A percentile compares a stretch with the other conserved stretches of the same genome.
Conservation (phyloP, 2,113 vertebrate genomes). For the Salvator merianae region DNA sequence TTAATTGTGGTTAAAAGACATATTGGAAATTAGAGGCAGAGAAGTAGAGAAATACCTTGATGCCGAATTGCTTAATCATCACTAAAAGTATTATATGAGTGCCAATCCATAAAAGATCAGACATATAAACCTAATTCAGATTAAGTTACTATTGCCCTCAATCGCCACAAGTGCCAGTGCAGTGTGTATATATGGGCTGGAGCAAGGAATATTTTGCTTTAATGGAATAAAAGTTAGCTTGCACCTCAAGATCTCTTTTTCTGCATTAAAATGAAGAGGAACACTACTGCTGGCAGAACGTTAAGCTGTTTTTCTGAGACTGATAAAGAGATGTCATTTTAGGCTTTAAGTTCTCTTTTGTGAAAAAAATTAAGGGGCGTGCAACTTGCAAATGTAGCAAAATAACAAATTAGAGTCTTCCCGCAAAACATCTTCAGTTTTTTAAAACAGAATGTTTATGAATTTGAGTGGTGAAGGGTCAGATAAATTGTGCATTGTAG, state of each 20-base stretch:
- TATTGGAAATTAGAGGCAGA: neutral
- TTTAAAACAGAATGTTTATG: neutral
- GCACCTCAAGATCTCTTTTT: neutral
- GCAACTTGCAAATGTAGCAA: neutral
- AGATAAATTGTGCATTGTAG: conserved; percentile 26
- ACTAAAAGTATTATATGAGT: neutral
- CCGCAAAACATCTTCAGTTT: neutral
- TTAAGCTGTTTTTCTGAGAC: neutral
- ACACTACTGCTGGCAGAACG: neutral
- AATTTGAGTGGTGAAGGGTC: conserved; percentile 19
- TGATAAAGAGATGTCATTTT: neutral
- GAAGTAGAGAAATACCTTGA: neutral
- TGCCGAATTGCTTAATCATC: neutral
- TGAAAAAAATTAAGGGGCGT: neutral
- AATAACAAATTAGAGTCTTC: neutral
- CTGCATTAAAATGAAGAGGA: neutral
- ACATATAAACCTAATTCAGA: neutral
- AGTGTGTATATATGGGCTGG: neutral
- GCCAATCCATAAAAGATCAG: neutral
- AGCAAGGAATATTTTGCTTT: neutral
- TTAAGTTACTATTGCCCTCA: neutral
- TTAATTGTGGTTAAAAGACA: neutral
- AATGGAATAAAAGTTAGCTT: neutral
- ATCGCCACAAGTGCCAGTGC: neutral
- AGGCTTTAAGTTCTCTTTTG: neutral